phyloP scores from a whole-genome alignment of 1,140 invertebrate species.

The Ditylenchus dipsaci region DNA sequence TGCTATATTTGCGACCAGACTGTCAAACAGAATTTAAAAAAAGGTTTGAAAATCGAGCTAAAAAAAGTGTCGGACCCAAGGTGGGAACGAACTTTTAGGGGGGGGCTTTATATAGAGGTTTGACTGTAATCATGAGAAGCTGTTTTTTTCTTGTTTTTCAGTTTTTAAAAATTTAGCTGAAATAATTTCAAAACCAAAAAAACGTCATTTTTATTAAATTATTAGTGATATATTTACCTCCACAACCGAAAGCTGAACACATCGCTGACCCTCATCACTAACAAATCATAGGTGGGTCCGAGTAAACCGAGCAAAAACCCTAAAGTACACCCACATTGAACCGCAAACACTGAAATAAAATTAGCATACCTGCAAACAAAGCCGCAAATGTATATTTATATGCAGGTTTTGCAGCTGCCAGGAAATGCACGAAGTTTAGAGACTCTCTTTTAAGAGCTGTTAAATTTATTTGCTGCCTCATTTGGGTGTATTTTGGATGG shows the following conservation, averaged over 20 bases:
- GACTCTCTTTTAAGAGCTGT: neutral
- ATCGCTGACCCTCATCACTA: slow-evolving; percentile 25
- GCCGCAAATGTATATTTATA: neutral
- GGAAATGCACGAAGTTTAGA: neutral
- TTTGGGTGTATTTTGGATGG: neutral
- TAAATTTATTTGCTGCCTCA: neutral
- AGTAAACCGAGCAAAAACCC: slow-evolving; percentile 29
- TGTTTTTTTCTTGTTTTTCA: no score
- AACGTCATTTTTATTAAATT: no score
- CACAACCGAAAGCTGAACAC: slow-evolving; percentile 34
- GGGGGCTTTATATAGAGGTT: no score
- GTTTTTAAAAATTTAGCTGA: slow-evolving; percentile 39
- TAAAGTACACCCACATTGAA: slow-evolving; percentile 6
- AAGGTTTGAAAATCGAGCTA: no score
- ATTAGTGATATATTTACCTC: slow-evolving; percentile 10
- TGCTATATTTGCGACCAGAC: no score
- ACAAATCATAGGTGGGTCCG: slow-evolving; percentile 23
- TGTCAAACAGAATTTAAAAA: no score
- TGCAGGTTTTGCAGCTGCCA: neutral
- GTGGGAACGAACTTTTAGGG: no score
- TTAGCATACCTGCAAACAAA: neutral
- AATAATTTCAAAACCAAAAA: no score
- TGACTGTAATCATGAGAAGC: no score
- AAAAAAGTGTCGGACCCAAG: no score
- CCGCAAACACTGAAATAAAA: no score